Conservation (phyloP, 2,888 invertebrate species). For the Erebia aethiops region DNA sequence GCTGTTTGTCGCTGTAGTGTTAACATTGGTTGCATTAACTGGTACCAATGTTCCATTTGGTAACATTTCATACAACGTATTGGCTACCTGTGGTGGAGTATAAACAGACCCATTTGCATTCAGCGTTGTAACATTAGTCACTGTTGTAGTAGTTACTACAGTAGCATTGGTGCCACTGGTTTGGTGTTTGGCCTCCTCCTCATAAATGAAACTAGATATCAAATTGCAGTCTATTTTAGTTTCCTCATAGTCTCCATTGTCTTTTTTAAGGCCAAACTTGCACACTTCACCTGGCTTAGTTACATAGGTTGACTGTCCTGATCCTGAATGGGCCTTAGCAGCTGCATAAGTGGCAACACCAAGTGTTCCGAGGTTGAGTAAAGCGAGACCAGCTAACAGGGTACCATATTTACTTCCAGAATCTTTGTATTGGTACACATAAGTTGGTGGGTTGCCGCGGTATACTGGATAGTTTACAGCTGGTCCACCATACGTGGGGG, state of each 20-base stretch:
- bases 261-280: slow-evolving; percentile 69
- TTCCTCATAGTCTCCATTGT: slow-evolving; percentile 72
- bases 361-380: slow-evolving; percentile 70
- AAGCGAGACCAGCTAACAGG: slow-evolving; percentile 66
- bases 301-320: slow-evolving; percentile 52
- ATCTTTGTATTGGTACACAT: slow-evolving; percentile 70
- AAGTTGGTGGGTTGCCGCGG: slow-evolving; percentile 64
- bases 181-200: slow-evolving; percentile 52
- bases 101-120: slow-evolving; percentile 50
- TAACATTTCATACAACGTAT: slow-evolving; percentile 55
- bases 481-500: slow-evolving; percentile 57
- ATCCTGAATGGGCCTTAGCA: slow-evolving; percentile 42
- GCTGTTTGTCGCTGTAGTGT: slow-evolving; percentile 47
- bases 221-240: slow-evolving; percentile 72
- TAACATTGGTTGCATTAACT: slow-evolving; percentile 49
- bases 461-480: slow-evolving; percentile 67
- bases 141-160: slow-evolving; percentile 58
- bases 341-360: slow-evolving; percentile 57
- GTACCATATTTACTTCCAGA: slow-evolving; percentile 75
- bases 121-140: slow-evolving; percentile 66
- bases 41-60: slow-evolving; percentile 69
- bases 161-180: slow-evolving; percentile 48
- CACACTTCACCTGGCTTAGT: slow-evolving; percentile 67
- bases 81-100: slow-evolving; percentile 38
- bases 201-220: slow-evolving; percentile 68